Conservation (phyloP, 2,797 vertebrate genomes). For the Phylloscopus collybita region DNA sequence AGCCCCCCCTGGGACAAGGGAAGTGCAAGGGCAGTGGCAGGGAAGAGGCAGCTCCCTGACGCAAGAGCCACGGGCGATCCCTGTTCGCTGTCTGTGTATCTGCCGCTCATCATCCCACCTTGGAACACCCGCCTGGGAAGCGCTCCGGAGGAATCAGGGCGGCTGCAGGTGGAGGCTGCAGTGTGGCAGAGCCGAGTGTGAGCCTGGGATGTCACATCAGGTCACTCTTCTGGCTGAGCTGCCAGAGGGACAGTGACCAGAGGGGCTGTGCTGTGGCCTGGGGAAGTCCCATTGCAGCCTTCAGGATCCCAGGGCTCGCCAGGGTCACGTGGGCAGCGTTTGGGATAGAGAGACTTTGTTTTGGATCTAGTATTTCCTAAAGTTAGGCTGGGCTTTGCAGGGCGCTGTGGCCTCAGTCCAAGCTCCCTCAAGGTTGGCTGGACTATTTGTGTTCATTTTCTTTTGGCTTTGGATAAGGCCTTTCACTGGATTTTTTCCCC, state of each 20-base stretch:
- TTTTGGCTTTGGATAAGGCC: not conserved
- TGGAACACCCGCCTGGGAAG: not conserved
- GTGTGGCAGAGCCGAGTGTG: fast-evolving
- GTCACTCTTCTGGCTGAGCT: not conserved
- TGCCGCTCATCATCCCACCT: not conserved
- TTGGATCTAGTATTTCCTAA: constrained; percentile 53
- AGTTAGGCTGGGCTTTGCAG: not conserved
- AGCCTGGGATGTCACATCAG: not conserved
- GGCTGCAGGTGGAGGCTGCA: not conserved
- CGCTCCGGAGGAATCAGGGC: not conserved
- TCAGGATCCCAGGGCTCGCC: not conserved
- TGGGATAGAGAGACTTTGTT: constrained; percentile 10
- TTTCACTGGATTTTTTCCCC: not conserved
- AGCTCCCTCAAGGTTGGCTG: not conserved
- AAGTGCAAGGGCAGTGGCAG: not conserved
- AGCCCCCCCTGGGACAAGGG: not conserved
- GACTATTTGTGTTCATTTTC: not conserved
- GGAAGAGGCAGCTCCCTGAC: not conserved
- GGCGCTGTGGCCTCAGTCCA: not conserved
- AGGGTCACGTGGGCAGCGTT: fast-evolving
- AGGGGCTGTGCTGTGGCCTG: not conserved
- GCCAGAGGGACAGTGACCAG: not conserved
- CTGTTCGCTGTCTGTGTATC: not conserved
- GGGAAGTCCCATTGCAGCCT: not conserved
- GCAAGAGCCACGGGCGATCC: not conserved